A percentile compares a stretch with the other conserved stretches of the same genome.
phyloP scores from a whole-genome alignment of 2,113 vertebrate species.

The Mesembrinibis cayennensis region DNA sequence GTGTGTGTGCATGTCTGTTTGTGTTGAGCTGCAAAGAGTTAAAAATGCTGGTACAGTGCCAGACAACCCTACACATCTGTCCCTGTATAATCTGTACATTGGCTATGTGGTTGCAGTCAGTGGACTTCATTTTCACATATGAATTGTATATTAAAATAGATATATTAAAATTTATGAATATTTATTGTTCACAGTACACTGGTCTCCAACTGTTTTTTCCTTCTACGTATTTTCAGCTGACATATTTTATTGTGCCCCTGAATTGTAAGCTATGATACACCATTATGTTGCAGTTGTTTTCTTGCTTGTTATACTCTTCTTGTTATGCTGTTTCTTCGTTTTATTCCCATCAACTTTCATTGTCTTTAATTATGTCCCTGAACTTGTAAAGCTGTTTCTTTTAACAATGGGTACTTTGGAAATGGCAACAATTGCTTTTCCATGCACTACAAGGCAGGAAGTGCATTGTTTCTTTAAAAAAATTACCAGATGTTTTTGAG shows the following conservation, averaged over 20 bases:
- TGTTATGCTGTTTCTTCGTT: slow-evolving; percentile 51
- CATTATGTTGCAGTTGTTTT: neutral
- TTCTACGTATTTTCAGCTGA: neutral
- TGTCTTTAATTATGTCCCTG: slow-evolving; percentile 64
- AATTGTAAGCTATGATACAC: neutral
- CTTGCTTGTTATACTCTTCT: slow-evolving; percentile 42
- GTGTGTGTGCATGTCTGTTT: neutral
- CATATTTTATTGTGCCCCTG: neutral
- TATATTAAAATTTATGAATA: slow-evolving; percentile 1
- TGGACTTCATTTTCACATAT: neutral
- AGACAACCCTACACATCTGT: neutral
- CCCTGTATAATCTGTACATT: neutral
- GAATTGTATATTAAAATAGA: neutral
- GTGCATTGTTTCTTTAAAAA: slow-evolving; percentile 57
- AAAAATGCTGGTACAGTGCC: neutral
- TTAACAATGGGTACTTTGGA: slow-evolving; percentile 63
- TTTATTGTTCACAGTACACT: neutral
- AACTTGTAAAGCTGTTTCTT: slow-evolving; percentile 55
- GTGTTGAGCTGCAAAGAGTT: neutral
- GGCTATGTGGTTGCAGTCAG: neutral
- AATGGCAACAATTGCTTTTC: slow-evolving; percentile 41
- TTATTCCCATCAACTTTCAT: slow-evolving; percentile 64
- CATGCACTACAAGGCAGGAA: slow-evolving; percentile 55
- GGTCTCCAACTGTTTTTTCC: neutral
- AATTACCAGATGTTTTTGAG: slow-evolving; percentile 46